Evolutionary conservation across 2,113 vertebrate species (phyloP), one percentile per base, ranked within the genome.

Genomic region (Chaenogobius annularis): DNA sequence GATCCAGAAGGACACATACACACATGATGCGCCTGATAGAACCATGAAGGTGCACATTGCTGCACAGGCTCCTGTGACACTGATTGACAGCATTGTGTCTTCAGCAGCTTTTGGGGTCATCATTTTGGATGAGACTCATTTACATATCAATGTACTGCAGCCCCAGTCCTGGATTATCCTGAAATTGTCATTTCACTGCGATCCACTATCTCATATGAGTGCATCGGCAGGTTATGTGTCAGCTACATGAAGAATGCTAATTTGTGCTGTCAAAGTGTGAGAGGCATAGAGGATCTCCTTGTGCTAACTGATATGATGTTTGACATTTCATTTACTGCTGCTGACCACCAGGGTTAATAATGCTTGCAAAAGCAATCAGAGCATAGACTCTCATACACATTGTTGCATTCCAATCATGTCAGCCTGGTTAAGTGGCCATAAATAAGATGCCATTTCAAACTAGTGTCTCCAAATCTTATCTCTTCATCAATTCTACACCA

Each of bases 321-420:
- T 94, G 90, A 93, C 89, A 90, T 88, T 91, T 92, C 20, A 83
- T 89, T 93, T 93, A 87, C 81, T 72, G 79, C 85, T 85, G 74
- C 71, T 88, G 90, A 92, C 83, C 85, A 74, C 80, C 61, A 82
- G 90, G 90, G 90, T 93, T 92, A 94, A 91, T 91, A 87, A 88
- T 85, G 77, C 81, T 87, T 84, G 81, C 73, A 68, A 91, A 91
- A 86, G 77, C 85, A 88, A 90, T 90, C 85, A 83, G 61, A 43
- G 64, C 70, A n/a, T 14, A 73, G 44, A 59, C 54, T 31, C 58
- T 56, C 65, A 52, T 26, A 40, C 5, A 26, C 35, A 26, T 3
- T 71, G 70, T 79, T 80, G 65, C 66, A 87, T 91, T 88, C 72
- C 75, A 80, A 82, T 85, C 84, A 82, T 80, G 72, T 83, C 74